Percentiles rank a stretch among this genome's conserved stretches.
phyloP scores from a whole-genome alignment of 1,140 invertebrate species.

The Rhopalosiphum maidis region DNA sequence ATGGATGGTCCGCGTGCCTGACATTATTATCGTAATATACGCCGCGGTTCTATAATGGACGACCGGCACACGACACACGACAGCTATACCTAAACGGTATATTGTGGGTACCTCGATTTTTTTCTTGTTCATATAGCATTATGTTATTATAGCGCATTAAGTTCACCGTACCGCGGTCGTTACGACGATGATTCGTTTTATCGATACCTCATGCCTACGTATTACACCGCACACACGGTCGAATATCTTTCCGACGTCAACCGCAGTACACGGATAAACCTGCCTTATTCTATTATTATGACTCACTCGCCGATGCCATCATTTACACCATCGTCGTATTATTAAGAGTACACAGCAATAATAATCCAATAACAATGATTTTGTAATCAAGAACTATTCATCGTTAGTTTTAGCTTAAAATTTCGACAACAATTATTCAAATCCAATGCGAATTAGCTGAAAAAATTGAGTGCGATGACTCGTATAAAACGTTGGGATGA shows the following conservation, averaged over 20 bases:
- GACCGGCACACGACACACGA: slow-evolving; percentile 18
- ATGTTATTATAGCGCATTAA: slow-evolving; percentile 9
- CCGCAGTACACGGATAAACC: background rate
- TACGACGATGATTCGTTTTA: slow-evolving; percentile 8
- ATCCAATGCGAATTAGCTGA: background rate
- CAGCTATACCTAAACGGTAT: background rate
- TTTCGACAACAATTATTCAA: background rate
- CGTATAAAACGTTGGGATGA: background rate
- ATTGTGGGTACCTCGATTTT: background rate
- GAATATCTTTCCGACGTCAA: background rate
- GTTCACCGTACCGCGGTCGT: slow-evolving; percentile 1
- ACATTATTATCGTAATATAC: slow-evolving; percentile 12
- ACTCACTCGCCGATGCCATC: background rate
- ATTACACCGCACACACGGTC: background rate
- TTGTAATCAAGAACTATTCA: background rate
- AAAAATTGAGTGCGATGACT: background rate
- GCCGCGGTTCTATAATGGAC: slow-evolving; percentile 21
- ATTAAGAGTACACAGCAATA: background rate
- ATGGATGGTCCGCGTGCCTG: slow-evolving; percentile 25
- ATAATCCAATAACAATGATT: background rate
- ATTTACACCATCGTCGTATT: background rate
- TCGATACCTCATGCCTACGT: background rate
- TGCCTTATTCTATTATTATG: background rate
- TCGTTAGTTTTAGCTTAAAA: background rate
- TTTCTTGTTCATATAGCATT: background rate